Percentiles rank a stretch among this genome's conserved stretches.
Conservation (phyloP, 2,888 invertebrate species). For the Dolomedes plantarius region DNA sequence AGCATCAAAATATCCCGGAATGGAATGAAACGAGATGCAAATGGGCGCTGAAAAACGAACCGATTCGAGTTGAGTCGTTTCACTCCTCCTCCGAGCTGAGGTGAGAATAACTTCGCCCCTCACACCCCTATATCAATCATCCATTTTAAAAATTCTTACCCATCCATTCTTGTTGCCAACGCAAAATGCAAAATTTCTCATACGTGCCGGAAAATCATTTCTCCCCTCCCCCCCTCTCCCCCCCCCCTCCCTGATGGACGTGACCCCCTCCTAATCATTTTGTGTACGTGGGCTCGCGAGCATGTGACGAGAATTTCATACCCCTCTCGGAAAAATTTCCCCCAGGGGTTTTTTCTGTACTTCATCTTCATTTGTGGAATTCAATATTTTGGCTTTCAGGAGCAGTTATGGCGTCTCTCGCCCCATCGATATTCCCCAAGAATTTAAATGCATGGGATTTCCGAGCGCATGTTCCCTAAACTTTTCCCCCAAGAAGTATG, state of each 20-base stretch:
- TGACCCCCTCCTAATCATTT: not conserved
- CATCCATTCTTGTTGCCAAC: conserved; percentile 8
- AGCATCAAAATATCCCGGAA: too few species aligned
- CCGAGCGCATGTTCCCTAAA: too few species aligned
- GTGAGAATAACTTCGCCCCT: too few species aligned
- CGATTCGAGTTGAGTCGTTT: too few species aligned
- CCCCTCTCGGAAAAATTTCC: not conserved
- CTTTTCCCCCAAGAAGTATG: too few species aligned
- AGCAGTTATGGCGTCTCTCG: too few species aligned
- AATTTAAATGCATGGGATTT: conserved; percentile 4
- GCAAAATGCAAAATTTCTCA: not conserved
- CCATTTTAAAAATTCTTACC: conserved; percentile 1
- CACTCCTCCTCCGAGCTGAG: too few species aligned
- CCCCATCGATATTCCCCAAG: not conserved
- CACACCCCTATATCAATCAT: not conserved
- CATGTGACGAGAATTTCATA: not conserved
- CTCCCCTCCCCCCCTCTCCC: not conserved
- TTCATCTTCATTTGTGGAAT: not conserved
- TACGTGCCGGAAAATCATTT: not conserved
- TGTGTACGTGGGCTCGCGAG: too few species aligned
- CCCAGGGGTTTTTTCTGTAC: conserved; percentile 3
- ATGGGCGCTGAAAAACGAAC: too few species aligned
- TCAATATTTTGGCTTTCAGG: conserved; percentile 8
- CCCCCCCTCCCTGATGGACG: too few species aligned
- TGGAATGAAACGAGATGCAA: too few species aligned